Evolutionary conservation across 2,113 vertebrate species (phyloP), one percentile per base, ranked within the genome.

Genomic region (Ovis canadensis): DNA sequence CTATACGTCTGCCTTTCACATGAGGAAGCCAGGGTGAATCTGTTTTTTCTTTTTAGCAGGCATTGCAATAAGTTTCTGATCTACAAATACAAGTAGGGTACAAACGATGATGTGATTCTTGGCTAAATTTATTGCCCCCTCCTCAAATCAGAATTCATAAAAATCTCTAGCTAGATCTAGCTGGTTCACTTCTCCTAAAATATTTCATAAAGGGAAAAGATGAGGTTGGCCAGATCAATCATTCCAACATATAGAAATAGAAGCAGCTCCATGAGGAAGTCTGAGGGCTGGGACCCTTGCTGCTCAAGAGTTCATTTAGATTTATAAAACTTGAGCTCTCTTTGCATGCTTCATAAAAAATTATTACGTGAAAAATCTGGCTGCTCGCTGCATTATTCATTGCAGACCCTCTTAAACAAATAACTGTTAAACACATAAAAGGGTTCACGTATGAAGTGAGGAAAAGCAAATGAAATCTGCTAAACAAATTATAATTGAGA

Each of bases 301-400:
- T 67, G 83, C 86, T 59, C 55, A 36, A 88, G 78, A 89, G 50
- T 97, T 95, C 36, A 48, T 89, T 96, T 92, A 62, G 48, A 93
- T 45, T 94, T 59, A 96, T 94, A 94, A 93, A 98, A 57, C 40
- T 94, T 2, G 12, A 94, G 55, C 13, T 98, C 83, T 54, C 83
- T 98, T 93, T 95, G 55, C 74, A 96, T 78, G 95, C 36, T 67
- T 93, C 95, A 81, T 89, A 94, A 97, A 98, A 97, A 92, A 55
- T 97, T 86, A 97, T 93, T 87, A 96, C 0, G 62, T 98, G 95
- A 95, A 96, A 98, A 98, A 84, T 54, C 40, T 82, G 96, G 55
- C 71, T 91, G 11, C 78, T 97, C 23, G 0, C 5, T 59, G 25
- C 36, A 45, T 77, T 97, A 92, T 80, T 98, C 85, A 97, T 43